Evolutionary conservation across 1,140 invertebrate species (phyloP).

Genomic region (Lucilia cuprina): DNA sequence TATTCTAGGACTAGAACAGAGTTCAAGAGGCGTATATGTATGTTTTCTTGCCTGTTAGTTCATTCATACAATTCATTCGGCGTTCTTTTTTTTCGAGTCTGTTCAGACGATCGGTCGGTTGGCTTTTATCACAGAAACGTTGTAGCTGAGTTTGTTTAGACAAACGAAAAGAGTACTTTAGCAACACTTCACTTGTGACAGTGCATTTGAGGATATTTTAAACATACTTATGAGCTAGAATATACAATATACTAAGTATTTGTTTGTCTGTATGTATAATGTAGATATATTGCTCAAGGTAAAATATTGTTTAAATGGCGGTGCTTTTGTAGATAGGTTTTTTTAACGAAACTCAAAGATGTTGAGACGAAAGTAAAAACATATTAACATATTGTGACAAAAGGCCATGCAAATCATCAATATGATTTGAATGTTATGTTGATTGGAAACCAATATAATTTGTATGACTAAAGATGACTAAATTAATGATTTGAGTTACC

Average conservation of each 20-base stretch:
- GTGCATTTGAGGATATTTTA: not conserved
- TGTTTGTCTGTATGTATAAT: not conserved
- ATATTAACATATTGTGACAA: not conserved
- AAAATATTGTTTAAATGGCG: slow-evolving; percentile 4
- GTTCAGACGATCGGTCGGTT: not conserved
- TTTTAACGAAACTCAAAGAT: not conserved
- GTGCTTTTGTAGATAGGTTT: not conserved
- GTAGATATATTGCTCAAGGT: not conserved
- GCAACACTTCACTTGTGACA: slow-evolving; percentile 5
- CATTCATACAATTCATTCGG: not conserved
- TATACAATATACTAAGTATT: not conserved
- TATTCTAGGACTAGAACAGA: not conserved
- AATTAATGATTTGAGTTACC: too few relatives aligned
- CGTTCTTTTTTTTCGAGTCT: not conserved
- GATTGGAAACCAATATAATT: not conserved
- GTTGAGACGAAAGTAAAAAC: not conserved
- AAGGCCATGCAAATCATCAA: not conserved
- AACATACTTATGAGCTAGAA: not conserved
- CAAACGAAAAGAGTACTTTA: slow-evolving; percentile 6
- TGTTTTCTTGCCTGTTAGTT: not conserved
- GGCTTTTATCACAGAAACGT: not conserved
- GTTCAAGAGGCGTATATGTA: slow-evolving; percentile 5
- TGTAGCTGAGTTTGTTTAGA: not conserved
- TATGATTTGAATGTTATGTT: not conserved
- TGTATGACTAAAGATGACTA: too few relatives aligned